Conservation (phyloP, 2,888 invertebrate species). For the Nemoura dubitans region DNA sequence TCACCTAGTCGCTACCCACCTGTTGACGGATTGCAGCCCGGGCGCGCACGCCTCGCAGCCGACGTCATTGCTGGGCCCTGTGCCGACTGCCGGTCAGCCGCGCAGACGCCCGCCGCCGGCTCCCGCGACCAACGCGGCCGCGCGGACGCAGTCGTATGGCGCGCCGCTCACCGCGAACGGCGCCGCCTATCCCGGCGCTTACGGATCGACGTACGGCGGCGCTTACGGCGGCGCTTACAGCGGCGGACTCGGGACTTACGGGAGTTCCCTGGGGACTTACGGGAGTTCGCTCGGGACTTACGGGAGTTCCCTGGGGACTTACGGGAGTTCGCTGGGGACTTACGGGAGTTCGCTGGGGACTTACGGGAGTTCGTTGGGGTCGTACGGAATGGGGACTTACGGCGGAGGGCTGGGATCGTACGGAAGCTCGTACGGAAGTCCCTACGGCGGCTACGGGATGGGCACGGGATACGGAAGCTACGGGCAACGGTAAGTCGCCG, state of each 20-base stretch:
- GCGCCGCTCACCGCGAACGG: neutral
- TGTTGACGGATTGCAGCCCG: no score
- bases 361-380: conserved; percentile 53
- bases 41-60: neutral
- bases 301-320: conserved; percentile 51
- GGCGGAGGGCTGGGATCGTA: neutral
- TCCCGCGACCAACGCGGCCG: neutral
- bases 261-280: conserved; percentile 54
- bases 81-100: neutral
- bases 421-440: conserved; percentile 25
- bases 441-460: conserved; percentile 45
- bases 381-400: conserved; percentile 32
- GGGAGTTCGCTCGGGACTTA: conserved; percentile 31
- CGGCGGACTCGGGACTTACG: neutral
- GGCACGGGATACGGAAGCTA: conserved; percentile 56
- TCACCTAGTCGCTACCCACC: no score
- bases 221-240: neutral
- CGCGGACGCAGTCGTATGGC: neutral
- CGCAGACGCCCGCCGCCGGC: neutral
- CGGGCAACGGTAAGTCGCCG: conserved; percentile 55
- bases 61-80: neutral
- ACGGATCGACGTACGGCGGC: neutral
- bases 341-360: conserved; percentile 45
- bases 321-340: conserved; percentile 51
- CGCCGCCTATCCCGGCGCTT: neutral